Conservation (phyloP, 2,888 invertebrate genomes). For the Lacanobia wlatinum region DNA sequence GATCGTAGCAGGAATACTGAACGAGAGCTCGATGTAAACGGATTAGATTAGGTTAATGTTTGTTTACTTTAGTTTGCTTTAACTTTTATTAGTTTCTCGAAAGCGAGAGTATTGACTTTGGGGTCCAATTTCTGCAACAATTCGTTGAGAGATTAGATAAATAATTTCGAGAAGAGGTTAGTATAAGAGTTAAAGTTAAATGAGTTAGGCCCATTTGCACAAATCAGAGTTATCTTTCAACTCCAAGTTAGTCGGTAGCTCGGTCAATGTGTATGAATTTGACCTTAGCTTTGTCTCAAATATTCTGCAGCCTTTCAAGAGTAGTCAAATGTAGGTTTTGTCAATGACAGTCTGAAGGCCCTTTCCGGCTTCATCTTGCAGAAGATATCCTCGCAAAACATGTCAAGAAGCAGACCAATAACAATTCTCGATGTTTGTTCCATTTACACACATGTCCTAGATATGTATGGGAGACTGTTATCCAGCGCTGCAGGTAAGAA, state of each 20-base stretch:
- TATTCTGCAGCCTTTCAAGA: neutral
- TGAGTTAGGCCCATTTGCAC: no score
- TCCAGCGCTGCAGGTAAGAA: conserved; percentile 45
- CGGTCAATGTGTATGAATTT: no score
- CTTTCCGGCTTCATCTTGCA: neutral
- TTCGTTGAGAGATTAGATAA: no score
- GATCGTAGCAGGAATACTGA: neutral
- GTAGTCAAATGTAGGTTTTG: neutral
- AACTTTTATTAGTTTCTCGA: neutral
- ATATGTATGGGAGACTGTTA: no score
- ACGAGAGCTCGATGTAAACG: neutral
- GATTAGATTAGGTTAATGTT: neutral
- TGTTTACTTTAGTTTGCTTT: no score
- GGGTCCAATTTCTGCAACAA: neutral
- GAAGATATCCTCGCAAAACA: neutral
- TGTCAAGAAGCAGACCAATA: no score
- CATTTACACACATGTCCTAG: neutral
- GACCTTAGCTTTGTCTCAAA: no score
- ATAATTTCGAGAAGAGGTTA: no score
- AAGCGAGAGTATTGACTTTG: neutral
- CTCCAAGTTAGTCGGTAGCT: no score
- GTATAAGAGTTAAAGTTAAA: no score
- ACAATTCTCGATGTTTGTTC: no score
- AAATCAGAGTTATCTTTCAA: no score
- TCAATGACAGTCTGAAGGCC: neutral